A percentile compares a stretch with the other conserved stretches of the same genome.
These are phyloP conservation scores for Villa cingulata DNA, from an alignment of 2,888 invertebrate genomes.

Conservation along the genomic window DNA sequence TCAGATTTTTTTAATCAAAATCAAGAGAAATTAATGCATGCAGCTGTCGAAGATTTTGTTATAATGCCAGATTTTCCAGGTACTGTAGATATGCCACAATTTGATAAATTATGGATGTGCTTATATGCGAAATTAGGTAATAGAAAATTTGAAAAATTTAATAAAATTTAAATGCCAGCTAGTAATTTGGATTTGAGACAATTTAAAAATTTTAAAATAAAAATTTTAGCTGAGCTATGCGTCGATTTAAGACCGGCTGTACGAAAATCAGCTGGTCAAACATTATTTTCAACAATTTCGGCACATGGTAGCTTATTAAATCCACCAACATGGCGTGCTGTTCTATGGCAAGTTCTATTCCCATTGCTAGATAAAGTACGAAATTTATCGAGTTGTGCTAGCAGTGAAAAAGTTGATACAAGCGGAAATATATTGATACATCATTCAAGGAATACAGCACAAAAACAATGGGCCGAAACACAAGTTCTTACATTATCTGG, in stretches of 20 bases:
- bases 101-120: conserved; percentile 94
- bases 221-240: conserved; percentile 63
- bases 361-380: conserved; percentile 87
- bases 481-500: conserved; percentile 83
- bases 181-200: background rate
- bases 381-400: conserved; percentile 48
- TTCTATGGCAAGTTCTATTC: conserved; percentile 91
- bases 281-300: conserved; percentile 91
- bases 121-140: conserved; percentile 65
- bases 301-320: conserved; percentile 85
- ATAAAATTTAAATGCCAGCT: no score
- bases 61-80: conserved; percentile 74
- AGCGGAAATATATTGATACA: conserved; percentile 93
- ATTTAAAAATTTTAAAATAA: no score
- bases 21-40: conserved; percentile 65
- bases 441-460: conserved; percentile 95
- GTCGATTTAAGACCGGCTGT: conserved; percentile 93
- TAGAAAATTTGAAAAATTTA: background rate
- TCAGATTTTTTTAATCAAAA: conserved; percentile 96
- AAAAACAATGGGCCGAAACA: conserved; percentile 98
- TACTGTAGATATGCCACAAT: conserved; percentile 69
- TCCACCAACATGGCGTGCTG: conserved; percentile 83
- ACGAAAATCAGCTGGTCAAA: conserved; percentile 92
- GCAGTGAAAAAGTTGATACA: conserved; percentile 62
- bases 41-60: conserved; percentile 57